phyloP scores from a whole-genome alignment of 2,797 vertebrate genomes.

The Oryzias dopingdopingensis region DNA sequence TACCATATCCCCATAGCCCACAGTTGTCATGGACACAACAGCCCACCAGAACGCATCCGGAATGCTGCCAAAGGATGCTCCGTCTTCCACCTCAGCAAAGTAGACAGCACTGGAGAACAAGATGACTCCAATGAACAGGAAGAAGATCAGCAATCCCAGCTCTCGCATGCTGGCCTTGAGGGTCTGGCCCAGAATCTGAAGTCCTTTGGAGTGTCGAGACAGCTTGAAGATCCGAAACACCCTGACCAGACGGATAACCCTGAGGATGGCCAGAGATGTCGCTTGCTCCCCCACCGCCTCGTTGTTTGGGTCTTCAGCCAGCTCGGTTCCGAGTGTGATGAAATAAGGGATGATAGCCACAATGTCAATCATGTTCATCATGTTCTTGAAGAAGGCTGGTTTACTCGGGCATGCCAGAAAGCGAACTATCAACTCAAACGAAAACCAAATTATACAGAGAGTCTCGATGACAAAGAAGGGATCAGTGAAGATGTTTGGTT shows the following conservation, averaged over 20 bases:
- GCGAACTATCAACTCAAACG: slow-evolving; percentile 95
- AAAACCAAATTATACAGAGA: slow-evolving; percentile 99
- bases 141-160: slow-evolving; percentile 97
- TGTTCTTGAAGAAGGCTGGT: slow-evolving; percentile 98
- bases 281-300: slow-evolving; percentile 95
- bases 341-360: slow-evolving; percentile 99
- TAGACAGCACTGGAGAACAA: slow-evolving; percentile 98
- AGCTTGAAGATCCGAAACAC: slow-evolving; percentile 99
- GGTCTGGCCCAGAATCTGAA: slow-evolving; percentile 98
- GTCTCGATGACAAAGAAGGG: slow-evolving; percentile 98
- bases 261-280: slow-evolving; percentile 97
- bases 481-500: slow-evolving; percentile 92
- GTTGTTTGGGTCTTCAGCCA: slow-evolving; percentile 87
- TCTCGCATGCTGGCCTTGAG: slow-evolving; percentile 99
- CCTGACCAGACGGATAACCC: slow-evolving; percentile 99
- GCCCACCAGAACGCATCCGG: slow-evolving; percentile 99
- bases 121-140: slow-evolving; percentile 99
- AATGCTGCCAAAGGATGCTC: slow-evolving; percentile 93
- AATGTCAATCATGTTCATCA: slow-evolving; percentile 99
- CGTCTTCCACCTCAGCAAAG: slow-evolving; percentile 97
- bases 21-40: slow-evolving; percentile 99
- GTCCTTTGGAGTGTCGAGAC: slow-evolving; percentile 98
- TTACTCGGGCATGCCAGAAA: slow-evolving; percentile 98
- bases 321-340: slow-evolving; percentile 96
- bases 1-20: slow-evolving; percentile 99